Evolutionary conservation across 2,888 invertebrate genomes (phyloP), one percentile per base, ranked within the genome.

Genomic region (Cheilosia urbana): DNA sequence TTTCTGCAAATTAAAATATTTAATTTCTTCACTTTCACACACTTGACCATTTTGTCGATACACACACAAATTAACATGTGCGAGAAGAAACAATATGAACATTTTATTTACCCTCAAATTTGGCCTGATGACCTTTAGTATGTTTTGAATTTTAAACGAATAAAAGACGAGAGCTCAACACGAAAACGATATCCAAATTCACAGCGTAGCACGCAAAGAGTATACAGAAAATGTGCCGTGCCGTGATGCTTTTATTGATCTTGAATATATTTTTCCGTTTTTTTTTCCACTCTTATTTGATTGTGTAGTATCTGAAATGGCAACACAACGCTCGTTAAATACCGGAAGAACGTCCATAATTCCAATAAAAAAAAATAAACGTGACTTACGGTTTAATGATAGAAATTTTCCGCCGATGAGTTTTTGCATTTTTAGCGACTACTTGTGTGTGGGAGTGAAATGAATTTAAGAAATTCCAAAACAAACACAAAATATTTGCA

Each of bases 81-180:
- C 7, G 42, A 37, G 5, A n/a, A 51, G 37, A n/a, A 13, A 11
- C n/a, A 24, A n/a, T 2, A 65, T 21, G 2, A 65, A 27, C 4
- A 30, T 9, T 37, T 37, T n/a, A 21, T n/a, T 51, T 34, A 15
- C 71, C 27, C 57, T 58, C 53, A 19, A 62, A 66, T 55, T 73
- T 79, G 68, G 83, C 63, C 62, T 51, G 73, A 73, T 73, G 83
- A 79, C 83, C 83, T 83, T 83, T 83, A 73, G 68, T 83, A 24
- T 62, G 83, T 68, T 83, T 78, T 78, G 78, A 68, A 83, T 83
- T 73, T 63, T 42, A 47, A 83, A 76, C 68, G n/a, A 78, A 57
- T 62, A 62, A 15, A 53, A 47, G 58, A 34, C 17, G 34, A 82
- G 60, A 21, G 21, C 11, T 4, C 13, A 37, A 37, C 11, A 37